Evolutionary conservation across 1,140 invertebrate genomes (phyloP).

Genomic region (Drosophila truncata): DNA sequence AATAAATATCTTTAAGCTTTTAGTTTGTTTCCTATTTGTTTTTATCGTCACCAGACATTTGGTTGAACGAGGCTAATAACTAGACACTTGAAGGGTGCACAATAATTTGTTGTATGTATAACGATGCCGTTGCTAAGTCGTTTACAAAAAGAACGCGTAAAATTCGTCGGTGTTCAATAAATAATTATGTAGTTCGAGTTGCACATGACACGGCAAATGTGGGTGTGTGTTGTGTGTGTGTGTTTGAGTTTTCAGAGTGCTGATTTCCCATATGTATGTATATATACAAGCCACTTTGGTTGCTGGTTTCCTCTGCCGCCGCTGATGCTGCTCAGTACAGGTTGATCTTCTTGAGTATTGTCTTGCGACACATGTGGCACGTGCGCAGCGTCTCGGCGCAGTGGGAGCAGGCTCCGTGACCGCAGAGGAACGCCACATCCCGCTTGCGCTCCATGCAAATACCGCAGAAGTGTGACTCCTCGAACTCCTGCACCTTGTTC

Average conservation of each 20-base stretch:
- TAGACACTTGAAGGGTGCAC: constrained; percentile 59
- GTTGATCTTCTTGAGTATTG: constrained; percentile 95
- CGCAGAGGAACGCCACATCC: constrained; percentile 95
- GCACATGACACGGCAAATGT: constrained; percentile 43
- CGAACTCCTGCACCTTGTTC: constrained; percentile 94
- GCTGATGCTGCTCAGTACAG: constrained; percentile 87
- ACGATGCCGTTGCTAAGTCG: constrained; percentile 43
- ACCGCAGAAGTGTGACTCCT: constrained; percentile 92
- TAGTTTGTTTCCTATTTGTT: constrained; percentile 60
- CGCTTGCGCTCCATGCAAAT: constrained; percentile 92
- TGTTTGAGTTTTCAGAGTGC: constrained; percentile 12
- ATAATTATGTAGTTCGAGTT: constrained; percentile 61
- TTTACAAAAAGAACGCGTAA: constrained; percentile 51
- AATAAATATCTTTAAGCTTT: constrained; percentile 64
- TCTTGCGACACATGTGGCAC: constrained; percentile 97
- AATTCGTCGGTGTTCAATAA: constrained; percentile 66
- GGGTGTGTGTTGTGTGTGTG: constrained; percentile 17
- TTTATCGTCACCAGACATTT: constrained; percentile 67
- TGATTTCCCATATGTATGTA: constrained; percentile 49
- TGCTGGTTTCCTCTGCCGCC: constrained; percentile 40
- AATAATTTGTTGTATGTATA: constrained; percentile 55
- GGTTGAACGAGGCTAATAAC: constrained; percentile 74
- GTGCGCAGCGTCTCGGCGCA: constrained; percentile 93
- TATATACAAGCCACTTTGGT: constrained; percentile 83
- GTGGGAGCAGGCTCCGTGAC: constrained; percentile 93